Evolutionary conservation across 2,888 invertebrate genomes (phyloP).

Genomic region (Mesochorus sp.): DNA sequence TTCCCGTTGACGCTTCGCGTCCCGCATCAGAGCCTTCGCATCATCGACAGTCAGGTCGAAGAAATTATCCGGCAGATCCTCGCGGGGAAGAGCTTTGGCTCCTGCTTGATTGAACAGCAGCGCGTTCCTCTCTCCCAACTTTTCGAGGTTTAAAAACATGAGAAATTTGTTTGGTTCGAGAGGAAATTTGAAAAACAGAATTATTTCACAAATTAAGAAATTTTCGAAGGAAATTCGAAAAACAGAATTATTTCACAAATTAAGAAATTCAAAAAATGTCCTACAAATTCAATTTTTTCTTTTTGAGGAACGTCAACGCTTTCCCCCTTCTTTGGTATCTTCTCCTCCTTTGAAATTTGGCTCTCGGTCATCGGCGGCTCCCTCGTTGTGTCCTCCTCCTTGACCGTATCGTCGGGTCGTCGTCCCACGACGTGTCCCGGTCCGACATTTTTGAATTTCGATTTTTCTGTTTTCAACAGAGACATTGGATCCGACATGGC

Average conservation of each 20-base stretch:
- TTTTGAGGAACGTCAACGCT: slow-evolving; percentile 18
- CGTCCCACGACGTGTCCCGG: slow-evolving; percentile 68
- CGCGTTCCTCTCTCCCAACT: slow-evolving; percentile 90
- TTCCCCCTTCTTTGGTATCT: slow-evolving; percentile 52
- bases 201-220: slow-evolving; percentile 11
- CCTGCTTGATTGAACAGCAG: slow-evolving; percentile 87
- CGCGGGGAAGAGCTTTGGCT: slow-evolving; percentile 84
- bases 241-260: too few species aligned
- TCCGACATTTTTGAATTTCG: slow-evolving; percentile 59
- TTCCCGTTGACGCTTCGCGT: slow-evolving; percentile 86
- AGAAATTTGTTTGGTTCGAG: too few species aligned
- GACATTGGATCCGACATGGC: slow-evolving; percentile 59
- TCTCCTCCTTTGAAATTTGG: slow-evolving; percentile 50
- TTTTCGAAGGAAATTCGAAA: not conserved
- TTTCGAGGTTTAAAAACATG: too few species aligned
- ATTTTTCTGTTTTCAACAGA: slow-evolving; percentile 60
- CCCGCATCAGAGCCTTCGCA: slow-evolving; percentile 88
- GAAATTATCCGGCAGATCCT: slow-evolving; percentile 93
- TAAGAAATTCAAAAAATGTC: slow-evolving; percentile 55
- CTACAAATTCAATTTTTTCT: slow-evolving; percentile 82
- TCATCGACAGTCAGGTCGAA: slow-evolving; percentile 94
- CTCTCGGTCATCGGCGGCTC: slow-evolving; percentile 37
- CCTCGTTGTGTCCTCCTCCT: not conserved
- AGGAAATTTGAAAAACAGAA: not conserved
- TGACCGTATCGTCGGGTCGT: slow-evolving; percentile 38